Base-by-base conservation (phyloP, 2,797 vertebrate genomes). In the Erethizon dorsatum region DNA sequence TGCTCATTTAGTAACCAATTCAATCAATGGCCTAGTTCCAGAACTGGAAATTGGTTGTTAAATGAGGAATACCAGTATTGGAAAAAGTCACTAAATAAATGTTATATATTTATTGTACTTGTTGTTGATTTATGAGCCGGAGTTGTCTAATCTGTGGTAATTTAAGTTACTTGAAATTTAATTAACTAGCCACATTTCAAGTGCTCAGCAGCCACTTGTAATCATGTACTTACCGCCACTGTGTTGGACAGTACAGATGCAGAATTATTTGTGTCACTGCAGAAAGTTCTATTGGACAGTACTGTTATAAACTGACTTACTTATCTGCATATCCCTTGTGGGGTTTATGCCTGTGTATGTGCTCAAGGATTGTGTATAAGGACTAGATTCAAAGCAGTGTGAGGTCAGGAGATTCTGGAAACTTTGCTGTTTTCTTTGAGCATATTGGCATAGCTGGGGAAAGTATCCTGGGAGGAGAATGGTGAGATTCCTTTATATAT, bases 91-190 rank as follows among this genome's bases (percentile, higher is more conserved):
- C 83, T 54, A 47, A 63, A 65, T 52, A 78, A 63, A n/a, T 69
- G 22, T 10, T 77, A n/a, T 54, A 41, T 54, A 61, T 90, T 75
- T 69, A 37, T 65, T 41, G 11, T 57, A 83, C 33, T 50, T 75
- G 57, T 47, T 83, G 57, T 13, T 85, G 37, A 85, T 57, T 92
- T 75, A 92, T 77, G 69, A 95, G 31, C 17, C 20, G 6, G 83
- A 50, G 8, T 56, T 87, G n/a, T 71, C 77, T 3, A 50, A 3
- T 83, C 28, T 88, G 31, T 65, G 45, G 37, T 14, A 5, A 88
- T 61, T 85, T 90, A 54, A 89, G 45, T 73, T 28, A 83, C 80
- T 65, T 89, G 41, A 90, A 86, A 75, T 80, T 33, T 65, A 93
- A 85, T 45, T 45, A 47, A 83, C 33, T 67, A 69, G 17, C 65